Base-by-base conservation (phyloP, 1,140 invertebrate species). In the Zaprionus ghesquierei region DNA sequence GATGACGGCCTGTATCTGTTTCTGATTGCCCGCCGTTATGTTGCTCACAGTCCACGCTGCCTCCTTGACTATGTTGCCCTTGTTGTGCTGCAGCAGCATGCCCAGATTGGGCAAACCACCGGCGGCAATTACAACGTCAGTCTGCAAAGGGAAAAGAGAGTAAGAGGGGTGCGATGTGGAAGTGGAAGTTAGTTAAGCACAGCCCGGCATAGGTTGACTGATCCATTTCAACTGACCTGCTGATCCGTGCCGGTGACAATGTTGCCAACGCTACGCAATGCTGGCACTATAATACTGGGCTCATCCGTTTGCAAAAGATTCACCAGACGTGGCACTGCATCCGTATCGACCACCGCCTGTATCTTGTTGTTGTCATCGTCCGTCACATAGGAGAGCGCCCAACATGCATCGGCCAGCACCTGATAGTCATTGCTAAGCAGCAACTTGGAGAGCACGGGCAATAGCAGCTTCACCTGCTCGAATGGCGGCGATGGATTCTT, bases 1-100 rank as follows among this genome's bases (percentile, higher is more conserved):
- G 64, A 99, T 96, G 15, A 99, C 98, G 50, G 96, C 95, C 92
- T 99, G 97, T 46, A 99, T 98, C 93, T 99, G 99, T 9, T 94
- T 93, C 75, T 96, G 95, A 91, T 99, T 99, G 33, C 99, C 99
- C 35, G 99, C 99, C 46, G 98, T 98, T 9, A 99, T 97, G 92
- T 99, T 99, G 35, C 98, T 98, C n/a, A 99, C 94, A 65, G 99
- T 99, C 99, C 99, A 99, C 0, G 99, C 98, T 2, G 98, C 98
- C 93, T 99, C 99, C 92, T 96, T 96, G 49, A 96, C 95, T 65
- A 96, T 95, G 51, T 95, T 95, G 29, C 94, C 92, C 74, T 96
- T 97, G 5, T 91, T 91, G 89, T 98, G 96, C 41, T 94, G 93
- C 13, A 99, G 93, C 9, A 99, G 93, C 9, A 92, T 90, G 5